Evolutionary conservation across 2,888 invertebrate genomes (phyloP).

Genomic region (Seladonia tumulorum): DNA sequence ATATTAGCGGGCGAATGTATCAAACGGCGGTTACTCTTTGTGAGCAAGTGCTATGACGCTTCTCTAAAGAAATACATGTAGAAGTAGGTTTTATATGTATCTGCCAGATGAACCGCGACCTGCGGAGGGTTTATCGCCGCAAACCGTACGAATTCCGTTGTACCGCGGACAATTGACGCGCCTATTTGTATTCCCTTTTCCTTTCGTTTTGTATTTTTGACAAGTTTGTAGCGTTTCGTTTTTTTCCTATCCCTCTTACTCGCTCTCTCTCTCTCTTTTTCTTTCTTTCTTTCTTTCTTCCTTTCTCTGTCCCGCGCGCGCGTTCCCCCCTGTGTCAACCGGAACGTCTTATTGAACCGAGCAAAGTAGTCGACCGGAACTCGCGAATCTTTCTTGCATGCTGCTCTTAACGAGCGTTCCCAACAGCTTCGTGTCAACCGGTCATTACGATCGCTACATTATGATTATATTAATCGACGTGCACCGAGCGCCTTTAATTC

Average conservation of each 20-base stretch:
- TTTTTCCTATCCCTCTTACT: too few species aligned
- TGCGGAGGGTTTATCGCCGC: conserved; percentile 14
- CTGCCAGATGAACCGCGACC: too few species aligned
- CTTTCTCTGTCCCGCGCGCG: neutral
- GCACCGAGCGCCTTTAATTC: neutral
- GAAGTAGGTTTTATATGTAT: neutral
- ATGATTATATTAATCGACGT: conserved; percentile 16
- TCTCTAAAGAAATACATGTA: neutral
- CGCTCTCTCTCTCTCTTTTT: neutral
- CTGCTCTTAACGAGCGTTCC: neutral
- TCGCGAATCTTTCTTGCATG: conserved; percentile 4
- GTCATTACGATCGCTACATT: neutral
- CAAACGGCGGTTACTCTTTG: too few species aligned
- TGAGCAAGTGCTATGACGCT: too few species aligned
- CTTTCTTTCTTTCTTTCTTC: neutral
- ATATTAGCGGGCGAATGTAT: too few species aligned
- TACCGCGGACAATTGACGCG: conserved; percentile 21
- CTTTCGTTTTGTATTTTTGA: neutral
- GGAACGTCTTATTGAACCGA: conserved; percentile 1
- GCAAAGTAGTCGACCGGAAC: neutral
- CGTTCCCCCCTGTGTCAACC: neutral
- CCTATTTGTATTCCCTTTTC: too few species aligned
- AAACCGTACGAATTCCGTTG: conserved; percentile 11
- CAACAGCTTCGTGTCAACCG: neutral
- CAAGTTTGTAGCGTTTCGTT: neutral